Evolutionary conservation across 2,797 vertebrate species (phyloP).

Genomic region (Pantherophis vulpinus): DNA sequence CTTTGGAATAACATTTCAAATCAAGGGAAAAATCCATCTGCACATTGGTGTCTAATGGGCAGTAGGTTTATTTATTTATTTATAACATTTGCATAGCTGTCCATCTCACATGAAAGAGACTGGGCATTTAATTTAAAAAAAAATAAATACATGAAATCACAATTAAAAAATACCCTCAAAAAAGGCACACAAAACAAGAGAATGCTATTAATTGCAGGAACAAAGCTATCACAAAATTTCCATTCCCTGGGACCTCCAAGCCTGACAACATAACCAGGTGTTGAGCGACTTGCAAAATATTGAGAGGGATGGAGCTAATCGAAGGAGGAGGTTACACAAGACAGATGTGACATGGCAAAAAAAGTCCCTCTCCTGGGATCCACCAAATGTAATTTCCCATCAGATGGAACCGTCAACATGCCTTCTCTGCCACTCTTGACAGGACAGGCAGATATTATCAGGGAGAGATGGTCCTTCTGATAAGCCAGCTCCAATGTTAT

Average conservation of each 20-base stretch:
- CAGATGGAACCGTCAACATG: not conserved
- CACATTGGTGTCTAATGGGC: not conserved
- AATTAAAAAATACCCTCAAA: not conserved
- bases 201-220: not conserved
- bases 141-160: not conserved
- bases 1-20: not conserved
- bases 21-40: not conserved
- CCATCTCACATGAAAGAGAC: not conserved
- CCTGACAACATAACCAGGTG: not conserved
- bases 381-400: not conserved
- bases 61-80: not conserved
- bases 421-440: not conserved
- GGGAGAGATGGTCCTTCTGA: not conserved
- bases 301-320: not conserved
- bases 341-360: not conserved
- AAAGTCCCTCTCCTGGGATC: not conserved
- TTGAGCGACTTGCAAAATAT: not conserved
- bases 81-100: not conserved
- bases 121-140: not conserved
- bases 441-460: not conserved
- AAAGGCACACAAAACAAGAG: not conserved
- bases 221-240: not conserved
- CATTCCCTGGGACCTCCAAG: not conserved
- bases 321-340: not conserved
- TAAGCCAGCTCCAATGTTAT: not conserved